Base-by-base conservation (phyloP, 2,888 invertebrate species). In the Lochmaea capreae region DNA sequence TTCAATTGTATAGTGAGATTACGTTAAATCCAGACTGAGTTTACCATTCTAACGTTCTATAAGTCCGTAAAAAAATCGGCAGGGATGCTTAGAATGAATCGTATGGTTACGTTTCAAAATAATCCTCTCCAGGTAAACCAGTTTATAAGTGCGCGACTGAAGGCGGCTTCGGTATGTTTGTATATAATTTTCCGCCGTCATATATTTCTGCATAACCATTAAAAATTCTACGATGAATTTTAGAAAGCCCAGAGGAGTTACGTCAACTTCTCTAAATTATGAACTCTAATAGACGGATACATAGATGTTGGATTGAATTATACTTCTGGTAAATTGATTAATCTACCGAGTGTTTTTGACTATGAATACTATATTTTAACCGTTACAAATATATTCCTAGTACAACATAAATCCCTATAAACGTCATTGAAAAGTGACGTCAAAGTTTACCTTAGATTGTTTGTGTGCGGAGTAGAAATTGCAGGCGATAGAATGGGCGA, bases 171-270 rank as follows among this genome's bases (percentile, higher is more conserved):
- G 14, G 61, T 26, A 26, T 61, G 39, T n/a, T 39, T 77, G 77
- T 70, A 72, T 78, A 75, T 78, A 80, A 80, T 80, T 80, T 80
- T 79, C 78, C 74, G 77, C 78, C 78, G 71, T 77, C 77, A 76
- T 79, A 73, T 76, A 62, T 61, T 70, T 70, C 70, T 63, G 9
- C 57, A 42, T 22, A 52, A 70, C 68, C 73, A 71, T 76, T 58
- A 69, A 74, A 49, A 71, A 74, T 74, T 73, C 68, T 33, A 74
- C 73, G 66, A 63, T 66, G 67, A 73, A 74, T 74, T 74, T 74
- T 58, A 70, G 63, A 74, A 69, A 61, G 68, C 68, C 52, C 39
- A 18, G 33, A 49, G 68, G 59, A 26, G 61, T 49, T 49, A 39
- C 46, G 68, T 69, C 61, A 69, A 52, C 61, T 69, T 62, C 46